Conservation (phyloP, 2,797 vertebrate genomes). For the Alosa sapidissima region DNA sequence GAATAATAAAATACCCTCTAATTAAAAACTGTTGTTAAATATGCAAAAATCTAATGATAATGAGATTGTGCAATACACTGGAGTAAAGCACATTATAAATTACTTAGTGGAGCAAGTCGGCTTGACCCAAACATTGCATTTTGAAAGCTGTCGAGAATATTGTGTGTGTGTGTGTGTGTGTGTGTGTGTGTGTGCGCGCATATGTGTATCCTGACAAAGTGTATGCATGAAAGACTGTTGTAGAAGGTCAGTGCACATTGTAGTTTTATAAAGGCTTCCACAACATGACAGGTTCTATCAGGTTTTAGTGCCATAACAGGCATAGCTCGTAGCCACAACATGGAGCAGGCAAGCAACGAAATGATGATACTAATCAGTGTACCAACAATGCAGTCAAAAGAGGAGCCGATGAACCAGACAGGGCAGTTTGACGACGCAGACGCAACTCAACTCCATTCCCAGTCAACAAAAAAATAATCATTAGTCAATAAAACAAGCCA, state of each 20-base stretch:
- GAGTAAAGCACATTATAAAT: constrained; percentile 97
- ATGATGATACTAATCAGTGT: background rate
- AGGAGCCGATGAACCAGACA: background rate
- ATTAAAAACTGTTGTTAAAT: constrained; percentile 99
- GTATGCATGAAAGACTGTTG: constrained; percentile 42
- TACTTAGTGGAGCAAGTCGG: constrained; percentile 91
- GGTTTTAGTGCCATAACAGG: background rate
- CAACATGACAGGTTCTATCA: background rate
- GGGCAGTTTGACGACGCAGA: constrained; percentile 8
- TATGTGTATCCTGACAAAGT: constrained; percentile 41
- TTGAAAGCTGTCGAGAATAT: constrained; percentile 20
- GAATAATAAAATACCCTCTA: constrained; percentile 99
- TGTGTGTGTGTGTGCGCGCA: constrained; percentile 42
- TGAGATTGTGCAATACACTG: constrained; percentile 97
- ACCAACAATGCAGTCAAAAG: background rate
- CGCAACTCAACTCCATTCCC: background rate
- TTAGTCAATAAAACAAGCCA: constrained; percentile 30
- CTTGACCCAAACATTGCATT: constrained; percentile 69
- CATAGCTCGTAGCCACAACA: background rate
- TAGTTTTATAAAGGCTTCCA: background rate
- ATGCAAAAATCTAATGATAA: constrained; percentile 99
- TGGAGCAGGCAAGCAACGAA: background rate
- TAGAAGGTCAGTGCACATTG: constrained; percentile 7
- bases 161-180: constrained; percentile 36
- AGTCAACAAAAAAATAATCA: background rate